Evolutionary conservation across 2,797 vertebrate species (phyloP), one percentile per base, ranked within the genome.

Genomic region (Coluber constrictor): DNA sequence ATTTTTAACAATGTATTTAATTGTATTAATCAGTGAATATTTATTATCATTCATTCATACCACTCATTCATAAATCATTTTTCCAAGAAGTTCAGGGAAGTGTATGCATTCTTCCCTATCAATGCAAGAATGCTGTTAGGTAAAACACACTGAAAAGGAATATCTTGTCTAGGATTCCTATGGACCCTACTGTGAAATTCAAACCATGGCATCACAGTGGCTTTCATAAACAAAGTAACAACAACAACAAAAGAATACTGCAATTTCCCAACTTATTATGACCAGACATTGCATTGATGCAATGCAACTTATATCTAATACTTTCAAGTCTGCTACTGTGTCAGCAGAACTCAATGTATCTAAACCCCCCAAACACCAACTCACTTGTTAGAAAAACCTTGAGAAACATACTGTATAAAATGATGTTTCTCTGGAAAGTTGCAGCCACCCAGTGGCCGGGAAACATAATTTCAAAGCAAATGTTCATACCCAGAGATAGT

Each of bases 381-480:
- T 32, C 0, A 3, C 61, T 59, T 87, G 27, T 18, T 54, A 1
- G 56, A 18, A 29, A 90, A 89, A 60, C 13, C 61, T 3, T 37
- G 23, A 90, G 57, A 7, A 61, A 91, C 79, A 13, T 66, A 12
- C 25, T 29, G 25, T 27, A 23, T 93, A 61, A 90, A 66, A 57
- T 47, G 20, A 23, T 29, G 83, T 94, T 97, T 93, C n/a, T 96
- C 1, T 97, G 94, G 97, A 96, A 97, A 97, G 94, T 83, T 94
- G 92, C 96, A 97, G 97, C 97, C 97, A 97, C 92, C 97, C 97
- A 96, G 97, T 97, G 97, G 96, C 91, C 86, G 93, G 94, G 92
- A 92, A 37, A 96, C 23, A 92, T 91, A 0, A 0, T 87, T 95
- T 95, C 54, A 94, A 56, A n/a, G 63, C 12, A 83, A 94, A 29